Conservation (phyloP, 2,888 invertebrate species). For the Acrobasis repandana region DNA sequence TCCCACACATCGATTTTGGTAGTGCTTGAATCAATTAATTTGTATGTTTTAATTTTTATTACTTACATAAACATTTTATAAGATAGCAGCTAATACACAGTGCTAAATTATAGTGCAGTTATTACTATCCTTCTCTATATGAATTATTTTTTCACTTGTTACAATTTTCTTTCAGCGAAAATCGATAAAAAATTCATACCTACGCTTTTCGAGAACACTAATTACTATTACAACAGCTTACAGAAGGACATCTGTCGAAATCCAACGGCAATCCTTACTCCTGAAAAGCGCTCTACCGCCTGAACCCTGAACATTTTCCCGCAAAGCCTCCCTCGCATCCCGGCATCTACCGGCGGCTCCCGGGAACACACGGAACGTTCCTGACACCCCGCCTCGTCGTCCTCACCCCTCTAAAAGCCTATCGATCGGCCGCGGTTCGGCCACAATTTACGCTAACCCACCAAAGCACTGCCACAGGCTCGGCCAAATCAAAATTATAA, state of each 20-base stretch:
- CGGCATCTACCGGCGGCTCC: slow-evolving; percentile 64
- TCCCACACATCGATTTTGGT: background rate
- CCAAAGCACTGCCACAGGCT: slow-evolving; percentile 57
- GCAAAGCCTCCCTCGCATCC: slow-evolving; percentile 45
- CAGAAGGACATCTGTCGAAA: slow-evolving; percentile 21
- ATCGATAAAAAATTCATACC: too few relatives aligned
- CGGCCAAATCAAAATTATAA: slow-evolving; percentile 52
- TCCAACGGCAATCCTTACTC: background rate
- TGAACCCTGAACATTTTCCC: slow-evolving; percentile 29
- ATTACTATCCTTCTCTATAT: too few relatives aligned
- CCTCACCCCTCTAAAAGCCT: slow-evolving; percentile 50
- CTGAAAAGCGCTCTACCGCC: slow-evolving; percentile 29
- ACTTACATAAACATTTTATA: too few relatives aligned
- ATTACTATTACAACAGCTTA: background rate
- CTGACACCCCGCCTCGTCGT: slow-evolving; percentile 39
- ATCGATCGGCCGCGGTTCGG: slow-evolving; percentile 63
- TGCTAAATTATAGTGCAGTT: too few relatives aligned
- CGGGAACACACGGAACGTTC: slow-evolving; percentile 47
- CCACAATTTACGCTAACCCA: slow-evolving; percentile 68
- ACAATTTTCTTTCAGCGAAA: too few relatives aligned
- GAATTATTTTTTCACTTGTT: too few relatives aligned
- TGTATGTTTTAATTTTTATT: too few relatives aligned
- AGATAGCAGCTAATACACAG: too few relatives aligned
- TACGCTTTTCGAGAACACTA: too few relatives aligned
- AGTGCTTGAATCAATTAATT: too few relatives aligned